Conservation (phyloP, 2,113 vertebrate genomes). For the Penelope pileata region DNA sequence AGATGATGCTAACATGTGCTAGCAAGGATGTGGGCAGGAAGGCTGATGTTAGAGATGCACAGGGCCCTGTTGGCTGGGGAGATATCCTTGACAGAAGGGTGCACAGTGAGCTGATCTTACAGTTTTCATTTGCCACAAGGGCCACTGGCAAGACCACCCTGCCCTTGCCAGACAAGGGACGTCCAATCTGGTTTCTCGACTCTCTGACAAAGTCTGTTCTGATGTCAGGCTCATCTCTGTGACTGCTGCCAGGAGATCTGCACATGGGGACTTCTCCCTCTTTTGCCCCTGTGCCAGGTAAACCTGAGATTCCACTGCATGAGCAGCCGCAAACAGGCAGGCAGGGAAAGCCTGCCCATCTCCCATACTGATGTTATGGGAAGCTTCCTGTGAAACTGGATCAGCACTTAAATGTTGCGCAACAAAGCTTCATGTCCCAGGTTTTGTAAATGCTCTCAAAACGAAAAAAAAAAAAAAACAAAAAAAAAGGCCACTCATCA, state of each 20-base stretch:
- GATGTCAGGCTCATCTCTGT: background rate
- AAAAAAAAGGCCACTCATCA: background rate
- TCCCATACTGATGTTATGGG: background rate
- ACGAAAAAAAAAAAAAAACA: background rate
- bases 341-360: background rate
- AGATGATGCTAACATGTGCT: background rate
- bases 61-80: background rate
- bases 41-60: background rate
- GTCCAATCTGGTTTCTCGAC: background rate
- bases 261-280: background rate
- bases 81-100: background rate
- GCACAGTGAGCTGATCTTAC: background rate
- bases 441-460: slow-evolving; percentile 21
- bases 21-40: background rate
- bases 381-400: slow-evolving; percentile 10
- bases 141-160: background rate
- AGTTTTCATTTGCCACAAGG: background rate
- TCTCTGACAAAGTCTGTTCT: background rate
- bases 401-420: slow-evolving; percentile 7
- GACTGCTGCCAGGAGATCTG: background rate
- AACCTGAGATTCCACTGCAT: background rate
- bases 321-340: background rate
- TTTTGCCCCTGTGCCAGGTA: background rate
- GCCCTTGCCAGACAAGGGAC: background rate
- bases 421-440: background rate